Base-by-base conservation (phyloP, 2,888 invertebrate species). In the Lasioglossum pauxillum region DNA sequence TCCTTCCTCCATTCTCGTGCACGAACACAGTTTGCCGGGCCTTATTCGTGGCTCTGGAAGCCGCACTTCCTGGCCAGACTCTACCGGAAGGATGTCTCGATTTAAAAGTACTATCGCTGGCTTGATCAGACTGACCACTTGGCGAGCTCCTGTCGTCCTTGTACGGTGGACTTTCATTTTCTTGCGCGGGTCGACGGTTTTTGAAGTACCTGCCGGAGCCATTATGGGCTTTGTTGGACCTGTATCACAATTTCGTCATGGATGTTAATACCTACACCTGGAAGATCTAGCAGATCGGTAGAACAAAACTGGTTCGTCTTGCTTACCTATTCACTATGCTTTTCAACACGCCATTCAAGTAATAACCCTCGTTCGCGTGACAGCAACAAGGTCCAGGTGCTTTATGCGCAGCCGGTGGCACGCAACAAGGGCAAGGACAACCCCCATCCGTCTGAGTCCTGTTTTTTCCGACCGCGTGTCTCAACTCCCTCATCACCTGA, bases 81-180 rank as follows among this genome's bases (percentile, higher is more conserved):
- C 94, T 93, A 60, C 93, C 92, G 60, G 93, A 94, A 60, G 92
- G 90, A 79, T 93, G 92, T 10, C 95, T 92, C 35, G 93, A 93
- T 75, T 94, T 95, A 80, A 95, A 95, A n/a, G 94, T 93, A 80
- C 95, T 92, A 81, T 94, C 95, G 80, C 93, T 94, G 27, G 96
- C 96, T 77, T 98, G 97, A 93, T 98, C 98, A 88, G 98, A 98
- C 94, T 98, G 98, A 0, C 98, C 98, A 90, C 98, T 98, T 0
- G 98, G 98, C 0, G 98, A 98, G 7, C 98, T 98, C 35, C 98
- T 96, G 92, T 98, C 98, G 88, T 97, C 97, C 81, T 95, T 94
- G 87, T 92, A 92, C 4, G 91, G 89, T 5, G 93, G 93, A 86
- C 92, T 92, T 44, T 92, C 91, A 35, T 93, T 94, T 23, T 94